Percentiles rank a stretch among this genome's conserved stretches.
Evolutionary conservation across 2,113 vertebrate species (phyloP).

Genomic region (Eclectus roratus): DNA sequence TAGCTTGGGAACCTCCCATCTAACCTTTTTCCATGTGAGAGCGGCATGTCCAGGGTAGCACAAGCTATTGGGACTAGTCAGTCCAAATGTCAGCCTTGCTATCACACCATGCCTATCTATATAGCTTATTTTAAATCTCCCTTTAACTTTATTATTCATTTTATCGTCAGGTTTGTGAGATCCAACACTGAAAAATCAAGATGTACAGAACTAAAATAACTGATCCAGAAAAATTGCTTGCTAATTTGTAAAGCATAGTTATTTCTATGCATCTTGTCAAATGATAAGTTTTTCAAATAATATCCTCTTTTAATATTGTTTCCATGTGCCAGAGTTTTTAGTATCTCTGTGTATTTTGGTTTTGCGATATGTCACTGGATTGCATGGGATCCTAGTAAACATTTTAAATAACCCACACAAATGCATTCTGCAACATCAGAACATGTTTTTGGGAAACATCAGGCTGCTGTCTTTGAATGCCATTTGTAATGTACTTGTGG

Average conservation of each 20-base stretch:
- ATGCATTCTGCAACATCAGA: background rate
- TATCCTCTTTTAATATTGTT: background rate
- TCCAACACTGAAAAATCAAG: background rate
- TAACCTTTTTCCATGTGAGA: background rate
- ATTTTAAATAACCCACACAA: background rate
- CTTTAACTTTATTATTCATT: background rate
- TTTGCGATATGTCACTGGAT: background rate
- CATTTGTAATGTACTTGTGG: background rate
- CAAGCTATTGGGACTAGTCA: accelerated
- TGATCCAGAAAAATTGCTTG: background rate
- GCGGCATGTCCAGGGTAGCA: background rate
- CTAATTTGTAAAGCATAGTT: background rate
- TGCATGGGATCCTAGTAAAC: background rate
- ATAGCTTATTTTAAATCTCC: background rate
- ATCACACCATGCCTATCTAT: background rate
- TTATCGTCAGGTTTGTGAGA: background rate
- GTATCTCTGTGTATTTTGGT: background rate
- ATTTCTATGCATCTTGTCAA: background rate
- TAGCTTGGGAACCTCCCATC: background rate
- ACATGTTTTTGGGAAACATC: background rate
- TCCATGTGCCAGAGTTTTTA: background rate
- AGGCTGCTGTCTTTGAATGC: background rate
- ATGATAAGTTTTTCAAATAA: background rate
- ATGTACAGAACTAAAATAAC: background rate
- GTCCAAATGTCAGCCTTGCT: background rate